A percentile compares a stretch with the other conserved stretches of the same genome.
These are phyloP conservation scores for Saimiri boliviensis DNA, from an alignment of 2,113 vertebrate genomes.

Conservation along the genomic window DNA sequence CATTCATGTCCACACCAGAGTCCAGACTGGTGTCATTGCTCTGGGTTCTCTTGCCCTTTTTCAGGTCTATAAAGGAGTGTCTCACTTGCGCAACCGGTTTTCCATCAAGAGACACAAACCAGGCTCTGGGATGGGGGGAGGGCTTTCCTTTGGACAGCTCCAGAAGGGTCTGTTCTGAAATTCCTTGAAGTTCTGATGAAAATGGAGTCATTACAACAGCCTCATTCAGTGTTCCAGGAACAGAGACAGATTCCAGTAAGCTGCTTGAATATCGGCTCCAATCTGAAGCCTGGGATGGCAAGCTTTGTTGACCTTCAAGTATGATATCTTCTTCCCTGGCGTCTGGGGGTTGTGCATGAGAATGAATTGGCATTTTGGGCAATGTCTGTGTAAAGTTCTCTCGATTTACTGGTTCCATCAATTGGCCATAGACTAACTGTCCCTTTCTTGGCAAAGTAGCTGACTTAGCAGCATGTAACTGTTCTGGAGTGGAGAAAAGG, in stretches of 20 bases:
- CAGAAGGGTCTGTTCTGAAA: conserved; percentile 94
- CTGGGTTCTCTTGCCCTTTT: conserved; percentile 90
- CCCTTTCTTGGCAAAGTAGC: conserved; percentile 93
- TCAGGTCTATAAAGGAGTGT: conserved; percentile 96
- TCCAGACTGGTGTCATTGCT: conserved; percentile 97
- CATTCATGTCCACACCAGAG: conserved; percentile 98
- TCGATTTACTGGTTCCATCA: conserved; percentile 86
- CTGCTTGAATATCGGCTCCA: conserved; percentile 93
- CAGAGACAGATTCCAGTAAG: conserved; percentile 95
- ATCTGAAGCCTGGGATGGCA: conserved; percentile 84
- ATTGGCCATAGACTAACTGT: conserved; percentile 85
- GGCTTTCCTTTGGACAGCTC: conserved; percentile 94
- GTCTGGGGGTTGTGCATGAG: conserved; percentile 84
- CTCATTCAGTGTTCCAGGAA: conserved; percentile 95
- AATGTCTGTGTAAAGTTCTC: conserved; percentile 92
- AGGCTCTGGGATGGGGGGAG: conserved; percentile 91
- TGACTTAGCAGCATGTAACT: conserved; percentile 88
- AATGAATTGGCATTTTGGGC: conserved; percentile 88
- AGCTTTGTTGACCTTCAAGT: conserved; percentile 86
- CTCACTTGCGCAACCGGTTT: conserved; percentile 94
- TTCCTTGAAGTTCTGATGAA: conserved; percentile 93
- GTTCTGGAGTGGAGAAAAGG: conserved; percentile 89
- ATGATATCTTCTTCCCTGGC: conserved; percentile 85
- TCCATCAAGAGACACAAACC: conserved; percentile 97
- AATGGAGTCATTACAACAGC: conserved; percentile 93